Base-by-base conservation (phyloP, 1,140 invertebrate genomes). In the Platorchestia sp. region DNA sequence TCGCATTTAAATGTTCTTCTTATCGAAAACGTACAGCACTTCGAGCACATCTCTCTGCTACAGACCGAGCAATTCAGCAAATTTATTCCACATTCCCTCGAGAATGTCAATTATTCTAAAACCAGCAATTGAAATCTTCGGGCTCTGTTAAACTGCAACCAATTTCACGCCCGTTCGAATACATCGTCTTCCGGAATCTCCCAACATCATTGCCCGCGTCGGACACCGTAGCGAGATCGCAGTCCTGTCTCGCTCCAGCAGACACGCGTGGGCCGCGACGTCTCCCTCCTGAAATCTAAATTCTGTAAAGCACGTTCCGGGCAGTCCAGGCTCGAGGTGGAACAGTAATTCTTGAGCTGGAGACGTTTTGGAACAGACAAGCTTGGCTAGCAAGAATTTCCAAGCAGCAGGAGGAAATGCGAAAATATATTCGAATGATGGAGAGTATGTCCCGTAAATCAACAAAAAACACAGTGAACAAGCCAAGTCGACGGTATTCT, bases 121-220 rank as follows among this genome's bases (percentile, higher is more conserved):
- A 75, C 59, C 59, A 75, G 59, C 59, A 75, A 75, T 75, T 75
- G 59, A 75, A 75, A 22, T 75, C 59, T 75, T 75, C 59, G 59
- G 59, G 59, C 59, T 75, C 59, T 75, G 59, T 75, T 75, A 75
- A 75, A 75, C 59, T 75, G 59, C 59, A 75, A 75, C 59, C 59
- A 75, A 75, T 75, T 75, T 75, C 59, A 75, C 59, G 59, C 59
- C 36, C 59, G 59, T 75, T 75, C 59, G 59, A 75, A 75, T 75
- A 75, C 36, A 75, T 75, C 59, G 59, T 75, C 59, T 36, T 75
- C 59, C 14, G 36, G 59, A 75, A 75, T 75, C 59, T 75, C 59
- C 10, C 59, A 27, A 10, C 59, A 27, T 75, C 59, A 75, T 75
- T 75, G 10, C 59, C 36, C 7, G 59, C 59, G 27, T 75, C 59